Evolutionary conservation across 2,797 vertebrate genomes (phyloP).

Genomic region (Merluccius polli): DNA sequence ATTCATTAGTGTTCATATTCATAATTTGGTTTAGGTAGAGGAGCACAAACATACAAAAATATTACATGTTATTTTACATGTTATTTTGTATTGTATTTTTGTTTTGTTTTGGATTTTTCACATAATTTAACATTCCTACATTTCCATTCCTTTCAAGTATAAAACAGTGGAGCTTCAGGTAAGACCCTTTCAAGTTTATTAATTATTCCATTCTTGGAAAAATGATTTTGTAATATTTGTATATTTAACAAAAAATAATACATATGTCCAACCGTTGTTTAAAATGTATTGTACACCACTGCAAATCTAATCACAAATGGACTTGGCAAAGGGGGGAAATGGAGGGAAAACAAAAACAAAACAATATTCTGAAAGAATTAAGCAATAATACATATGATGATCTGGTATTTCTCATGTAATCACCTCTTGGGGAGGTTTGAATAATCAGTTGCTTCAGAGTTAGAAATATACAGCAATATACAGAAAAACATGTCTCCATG

Average conservation of each 20-base stretch:
- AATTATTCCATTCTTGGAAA: neutral
- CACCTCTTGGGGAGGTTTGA: neutral
- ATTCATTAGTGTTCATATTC: no score
- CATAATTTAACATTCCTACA: neutral
- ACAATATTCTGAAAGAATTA: neutral
- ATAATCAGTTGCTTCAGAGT: neutral
- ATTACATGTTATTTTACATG: neutral
- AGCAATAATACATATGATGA: neutral
- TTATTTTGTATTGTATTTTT: neutral
- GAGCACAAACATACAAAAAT: no score
- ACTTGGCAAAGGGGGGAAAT: neutral
- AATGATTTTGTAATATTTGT: neutral
- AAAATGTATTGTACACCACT: neutral
- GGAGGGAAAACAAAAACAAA: neutral
- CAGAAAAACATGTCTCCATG: conserved; percentile 1
- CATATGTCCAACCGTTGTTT: neutral
- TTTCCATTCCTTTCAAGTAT: conserved; percentile 50
- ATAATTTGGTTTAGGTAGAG: no score
- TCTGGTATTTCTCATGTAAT: neutral
- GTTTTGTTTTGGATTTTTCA: neutral
- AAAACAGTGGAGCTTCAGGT: conserved; percentile 62
- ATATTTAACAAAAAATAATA: neutral
- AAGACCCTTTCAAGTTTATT: conserved; percentile 23
- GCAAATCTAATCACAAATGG: neutral
- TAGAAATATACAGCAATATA: neutral